These are phyloP conservation scores for Rhynchonema sp. DNA, from an alignment of 2,888 invertebrate genomes.

Conservation along the genomic window DNA sequence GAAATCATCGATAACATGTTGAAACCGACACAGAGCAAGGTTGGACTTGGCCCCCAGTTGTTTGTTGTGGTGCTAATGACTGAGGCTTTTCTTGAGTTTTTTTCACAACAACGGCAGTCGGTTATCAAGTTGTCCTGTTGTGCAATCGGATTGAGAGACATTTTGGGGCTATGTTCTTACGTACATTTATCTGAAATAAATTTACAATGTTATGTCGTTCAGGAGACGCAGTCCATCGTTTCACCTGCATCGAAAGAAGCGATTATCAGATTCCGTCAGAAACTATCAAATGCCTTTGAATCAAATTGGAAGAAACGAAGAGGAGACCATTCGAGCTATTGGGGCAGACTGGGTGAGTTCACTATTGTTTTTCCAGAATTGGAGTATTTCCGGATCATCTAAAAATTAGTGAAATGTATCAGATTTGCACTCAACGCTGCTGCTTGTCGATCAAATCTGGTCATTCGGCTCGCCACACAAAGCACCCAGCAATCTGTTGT, in stretches of 20 bases:
- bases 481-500: conserved; percentile 66
- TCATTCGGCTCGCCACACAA: conserved; percentile 73
- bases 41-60: not conserved
- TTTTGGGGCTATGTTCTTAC: too few species aligned
- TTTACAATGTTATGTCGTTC: too few species aligned
- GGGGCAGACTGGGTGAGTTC: not conserved
- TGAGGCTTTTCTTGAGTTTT: too few species aligned
- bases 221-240: too few species aligned
- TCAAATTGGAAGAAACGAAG: not conserved
- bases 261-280: conserved; percentile 2
- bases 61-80: too few species aligned
- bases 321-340: not conserved
- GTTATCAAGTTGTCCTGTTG: too few species aligned
- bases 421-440: not conserved
- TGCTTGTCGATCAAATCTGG: conserved; percentile 47
- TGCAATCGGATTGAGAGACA: too few species aligned
- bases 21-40: not conserved
- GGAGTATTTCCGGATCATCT: not conserved
- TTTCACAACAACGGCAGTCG: too few species aligned
- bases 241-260: too few species aligned
- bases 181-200: too few species aligned
- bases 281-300: not conserved
- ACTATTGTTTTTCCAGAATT: too few species aligned
- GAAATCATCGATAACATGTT: conserved; percentile 39
- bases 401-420: not conserved